Evolutionary conservation across 2,888 invertebrate genomes (phyloP), one percentile per base, ranked within the genome.

Genomic region (Eilema griseolum): DNA sequence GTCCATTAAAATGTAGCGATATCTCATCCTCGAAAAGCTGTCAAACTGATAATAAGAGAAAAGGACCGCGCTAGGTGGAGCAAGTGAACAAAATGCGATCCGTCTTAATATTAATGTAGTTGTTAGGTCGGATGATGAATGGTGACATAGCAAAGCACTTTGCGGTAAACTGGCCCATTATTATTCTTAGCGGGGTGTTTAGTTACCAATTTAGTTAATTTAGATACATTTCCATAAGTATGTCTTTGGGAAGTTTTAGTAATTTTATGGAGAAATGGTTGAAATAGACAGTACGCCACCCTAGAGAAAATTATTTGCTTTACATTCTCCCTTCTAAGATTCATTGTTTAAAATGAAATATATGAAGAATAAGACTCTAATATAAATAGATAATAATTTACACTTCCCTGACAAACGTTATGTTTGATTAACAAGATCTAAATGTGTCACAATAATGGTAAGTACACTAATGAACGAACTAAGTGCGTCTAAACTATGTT

Each of bases 101-200:
- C 88, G 88, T 93, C 92, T 92, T 90, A 90, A 91, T 92, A 90
- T 90, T 90, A 91, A 93, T 90, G 90, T 91, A 92, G 88, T 89
- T 87, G 89, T 87, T 84, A 85, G 81, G 83, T 82, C 73, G 84
- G 85, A 93, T 94, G 94, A 95, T 93, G 92, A 94, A 94, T 93
- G 89, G 89, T 84, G 93, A 94, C 94, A 95, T 80, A 89, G 92
- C 90, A 93, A 94, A 93, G 94, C 94, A 94, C 94, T 95, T 92
- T 92, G 90, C 82, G 89, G 90, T 90, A 90, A 92, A 91, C 90
- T 89, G 86, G 80, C 85, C 90, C 88, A 89, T 91, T 92, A 91
- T 92, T 90, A 91, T 92, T 91, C 90, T 91, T 90, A 87, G 86
- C 75, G 76, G 86, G 84, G 86, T 89, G 87, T 91, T 91, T 89